Base-by-base conservation (phyloP, 2,888 invertebrate genomes). In the Cryptocephalus moraei region DNA sequence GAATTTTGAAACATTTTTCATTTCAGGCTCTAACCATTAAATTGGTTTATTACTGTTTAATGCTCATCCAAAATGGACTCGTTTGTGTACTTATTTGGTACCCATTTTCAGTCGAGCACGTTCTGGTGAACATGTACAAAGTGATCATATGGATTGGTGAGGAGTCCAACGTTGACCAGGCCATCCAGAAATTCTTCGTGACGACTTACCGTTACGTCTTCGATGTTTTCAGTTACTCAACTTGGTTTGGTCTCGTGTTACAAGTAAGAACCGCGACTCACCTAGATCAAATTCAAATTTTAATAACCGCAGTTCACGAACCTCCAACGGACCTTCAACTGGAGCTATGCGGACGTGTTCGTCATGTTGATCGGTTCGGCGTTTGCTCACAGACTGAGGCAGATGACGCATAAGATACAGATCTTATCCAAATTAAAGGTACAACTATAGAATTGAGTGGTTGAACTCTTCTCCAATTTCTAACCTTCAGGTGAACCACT, bases 261-360 rank as follows among this genome's bases (percentile, higher is more conserved):
- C 57, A 59, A 49, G 59, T 56, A 51, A 40, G 45, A 39, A 10
- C 33, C 12, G n/a, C 8, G 10, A 38, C 32, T 11, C 12, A 9
- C 33, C 8, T 43, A 10, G n/a, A 6, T 22, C 2, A 2, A 22
- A 22, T 22, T 22, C 22, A 22, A 22, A 22, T 22, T 22, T 22
- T 6, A 6, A 22, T 22, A 2, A 22, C 49, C 43, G 39, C 39
- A 60, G 58, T 45, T 56, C 42, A 31, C 54, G 32, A 56, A 55
- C 45, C 39, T 57, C 2, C 60, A 60, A 49, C 54, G 54, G 36
- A 56, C 59, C 0, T 58, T 59, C 45, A 51, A 47, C n/a, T 60
- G 60, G 60, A 58, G 48, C 33, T 59, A 51, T 40, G 44, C 45
- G 1, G 60, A 60, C 45, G 49, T 58, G 3, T 57, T 59, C 38